Percentiles rank a stretch among this genome's conserved stretches.
Conservation (phyloP, 2,888 invertebrate genomes). For the Nebria salina region DNA sequence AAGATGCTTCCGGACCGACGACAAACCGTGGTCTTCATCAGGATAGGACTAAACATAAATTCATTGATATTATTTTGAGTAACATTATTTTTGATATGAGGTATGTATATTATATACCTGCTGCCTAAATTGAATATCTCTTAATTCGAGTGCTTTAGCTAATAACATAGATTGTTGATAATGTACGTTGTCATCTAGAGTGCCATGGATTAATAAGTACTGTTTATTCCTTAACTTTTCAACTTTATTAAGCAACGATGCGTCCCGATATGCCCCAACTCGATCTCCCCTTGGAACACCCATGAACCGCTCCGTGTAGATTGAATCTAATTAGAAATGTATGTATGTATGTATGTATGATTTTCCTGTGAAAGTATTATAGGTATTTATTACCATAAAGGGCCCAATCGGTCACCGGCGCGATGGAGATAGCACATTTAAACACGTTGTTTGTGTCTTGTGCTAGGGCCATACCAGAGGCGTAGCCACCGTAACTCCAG, state of each 20-base stretch:
- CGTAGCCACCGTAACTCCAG: slow-evolving; percentile 98
- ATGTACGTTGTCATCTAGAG: slow-evolving; percentile 95
- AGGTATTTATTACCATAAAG: slow-evolving; percentile 17
- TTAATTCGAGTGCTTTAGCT: slow-evolving; percentile 83
- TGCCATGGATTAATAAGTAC: slow-evolving; percentile 93
- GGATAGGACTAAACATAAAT: slow-evolving; percentile 80
- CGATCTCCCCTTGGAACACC: slow-evolving; percentile 81
- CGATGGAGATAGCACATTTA: slow-evolving; percentile 65
- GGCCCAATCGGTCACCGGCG: slow-evolving; percentile 43
- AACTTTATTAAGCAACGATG: slow-evolving; percentile 78
- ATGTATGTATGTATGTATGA: no score
- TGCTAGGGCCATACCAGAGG: slow-evolving; percentile 87
- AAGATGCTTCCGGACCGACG: slow-evolving; percentile 84
- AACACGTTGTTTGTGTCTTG: slow-evolving; percentile 79
- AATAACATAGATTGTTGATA: slow-evolving; percentile 96
- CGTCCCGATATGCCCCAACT: slow-evolving; percentile 75
- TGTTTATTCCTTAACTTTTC: slow-evolving; percentile 73
- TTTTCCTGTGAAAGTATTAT: no score
- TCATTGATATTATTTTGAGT: no score
- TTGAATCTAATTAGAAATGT: slow-evolving; percentile 76
- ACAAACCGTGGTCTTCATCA: slow-evolving; percentile 91
- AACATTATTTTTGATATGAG: no score
- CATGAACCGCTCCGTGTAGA: slow-evolving; percentile 98
- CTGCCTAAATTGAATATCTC: slow-evolving; percentile 89
- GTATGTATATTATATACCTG: slow-evolving; percentile 73